Percentiles rank a stretch among this genome's conserved stretches.
Conservation (phyloP, 2,113 vertebrate genomes). For the Burhinus bistriatus region DNA sequence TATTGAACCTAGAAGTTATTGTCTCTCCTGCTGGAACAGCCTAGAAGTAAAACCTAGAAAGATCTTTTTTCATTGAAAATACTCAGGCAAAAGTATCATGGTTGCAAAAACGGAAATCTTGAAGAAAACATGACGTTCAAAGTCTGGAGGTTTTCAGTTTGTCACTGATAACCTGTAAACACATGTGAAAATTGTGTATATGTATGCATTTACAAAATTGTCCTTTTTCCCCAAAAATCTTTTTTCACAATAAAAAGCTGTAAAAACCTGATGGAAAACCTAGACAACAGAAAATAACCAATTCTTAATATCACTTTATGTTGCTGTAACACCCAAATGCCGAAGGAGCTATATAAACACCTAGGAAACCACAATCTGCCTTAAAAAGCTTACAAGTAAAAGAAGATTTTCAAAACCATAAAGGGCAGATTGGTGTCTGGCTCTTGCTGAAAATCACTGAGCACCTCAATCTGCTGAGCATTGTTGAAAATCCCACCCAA, state of each 20-base stretch:
- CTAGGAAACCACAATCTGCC: slow-evolving; percentile 18
- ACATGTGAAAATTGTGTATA: not conserved
- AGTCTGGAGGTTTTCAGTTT: not conserved
- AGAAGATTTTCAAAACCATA: not conserved
- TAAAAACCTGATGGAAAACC: slow-evolving; percentile 15
- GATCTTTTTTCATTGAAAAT: not conserved
- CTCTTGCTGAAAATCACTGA: slow-evolving; percentile 16
- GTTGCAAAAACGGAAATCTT: not conserved
- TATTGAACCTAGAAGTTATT: not conserved
- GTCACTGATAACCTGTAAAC: not conserved
- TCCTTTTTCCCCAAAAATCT: not conserved
- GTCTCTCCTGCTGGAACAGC: not conserved
- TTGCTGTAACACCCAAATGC: not conserved
- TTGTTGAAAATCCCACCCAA: not conserved
- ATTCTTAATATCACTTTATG: slow-evolving; percentile 1
- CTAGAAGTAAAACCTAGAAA: not conserved
- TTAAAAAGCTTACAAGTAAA: slow-evolving; percentile 12
- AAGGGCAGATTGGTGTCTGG: slow-evolving; percentile 11
- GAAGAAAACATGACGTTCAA: not conserved
- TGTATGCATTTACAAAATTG: not conserved
- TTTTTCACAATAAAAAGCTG: slow-evolving; percentile 2
- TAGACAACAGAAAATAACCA: not conserved
- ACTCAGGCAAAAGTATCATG: not conserved
- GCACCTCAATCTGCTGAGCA: not conserved
- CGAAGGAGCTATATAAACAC: slow-evolving; percentile 17